Evolutionary conservation across 2,797 vertebrate genomes (phyloP), one percentile per base, ranked within the genome.

Genomic region (Pantherophis alleghaniensis): DNA sequence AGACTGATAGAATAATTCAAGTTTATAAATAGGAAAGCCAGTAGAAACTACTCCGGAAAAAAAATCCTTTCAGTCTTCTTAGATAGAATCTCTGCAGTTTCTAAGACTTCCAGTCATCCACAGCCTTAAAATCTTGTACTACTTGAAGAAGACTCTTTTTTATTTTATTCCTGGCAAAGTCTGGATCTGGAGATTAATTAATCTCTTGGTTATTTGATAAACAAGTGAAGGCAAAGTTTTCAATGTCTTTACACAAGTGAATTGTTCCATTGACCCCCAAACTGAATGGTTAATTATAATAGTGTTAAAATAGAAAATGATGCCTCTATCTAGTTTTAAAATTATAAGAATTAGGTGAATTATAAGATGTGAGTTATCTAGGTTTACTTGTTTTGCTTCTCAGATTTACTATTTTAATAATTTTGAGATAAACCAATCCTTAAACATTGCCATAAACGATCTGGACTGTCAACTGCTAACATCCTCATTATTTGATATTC

Each of bases 401-500:
- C 86, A 37, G 63, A 90, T 95, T 11, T 91, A 4, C 91, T 90
- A 66, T 60, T 91, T 53, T 24, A 53, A 37, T 87, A 51, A 55
- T 91, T 87, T 20, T 47, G 83, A 24, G 28, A 86, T 51, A 90
- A 53, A 86, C 79, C 93, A 92, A 95, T 56, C 87, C n/a, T n/a
- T 94, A 5, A 92, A 91, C 91, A 89, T 37, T 87, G 92, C 94
- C 51, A 92, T 26, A 86, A 51, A 94, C 13, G 92, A n/a, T 88
- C 92, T 93, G 14, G 93, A 96, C 61, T 94, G 74, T 92, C 92
- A 94, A 55, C 1, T 93, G 93, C 96, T 94, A 60, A 47, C 61
- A 91, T 86, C 87, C 60, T 87, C 56, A 86, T 89, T 87, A 87
- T 92, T 95, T 94, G 88, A 87, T 96, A 94, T 96, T 87, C 92